Evolutionary conservation across 2,888 invertebrate species (phyloP), one percentile per base, ranked within the genome.

Genomic region (Choristoneura rosaceana): DNA sequence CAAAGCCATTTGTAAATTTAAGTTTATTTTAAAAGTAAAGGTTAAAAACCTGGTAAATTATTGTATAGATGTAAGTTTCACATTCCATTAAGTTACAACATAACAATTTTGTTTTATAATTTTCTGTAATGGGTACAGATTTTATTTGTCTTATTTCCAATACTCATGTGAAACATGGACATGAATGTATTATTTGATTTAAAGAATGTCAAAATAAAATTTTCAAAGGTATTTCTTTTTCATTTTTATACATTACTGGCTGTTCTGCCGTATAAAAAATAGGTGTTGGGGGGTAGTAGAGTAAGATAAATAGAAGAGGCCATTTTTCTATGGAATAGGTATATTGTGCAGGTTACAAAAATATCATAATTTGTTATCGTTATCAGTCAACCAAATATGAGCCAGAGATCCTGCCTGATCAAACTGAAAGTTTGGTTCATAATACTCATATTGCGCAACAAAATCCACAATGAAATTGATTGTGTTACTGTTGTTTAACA

Each of bases 81-180:
- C 81, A 86, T 87, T 87, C 86, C 84, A 82, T 80, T 79, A 79
- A 74, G 76, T 79, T 76, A 79, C 78, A 74, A 78, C 74, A 75
- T 77, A 74, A 78, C 74, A 75, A 77, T 76, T 77, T 77, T 76
- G 75, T 77, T 74, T 71, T 76, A 71, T 75, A 70, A 73, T 59
- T 73, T 63, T 25, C 62, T 75, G 73, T 75, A 69, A 55, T 61
- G 55, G 69, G 65, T 74, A 73, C 47, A 67, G 52, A 58, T 74
- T 76, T 79, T 76, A 71, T 62, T 74, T 71, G 50, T 74, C 62
- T 70, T 70, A 73, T 60, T 47, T 73, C 77, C 68, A 86, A 84
- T 84, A 86, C 90, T 91, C 92, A 88, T 91, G 92, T 91, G 74
- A 80, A 79, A 87, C 86, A 86, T 87, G 85, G 82, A 85, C 82